Conservation (phyloP, 1,140 invertebrate genomes). For the Lordiphosa clarofinis region DNA sequence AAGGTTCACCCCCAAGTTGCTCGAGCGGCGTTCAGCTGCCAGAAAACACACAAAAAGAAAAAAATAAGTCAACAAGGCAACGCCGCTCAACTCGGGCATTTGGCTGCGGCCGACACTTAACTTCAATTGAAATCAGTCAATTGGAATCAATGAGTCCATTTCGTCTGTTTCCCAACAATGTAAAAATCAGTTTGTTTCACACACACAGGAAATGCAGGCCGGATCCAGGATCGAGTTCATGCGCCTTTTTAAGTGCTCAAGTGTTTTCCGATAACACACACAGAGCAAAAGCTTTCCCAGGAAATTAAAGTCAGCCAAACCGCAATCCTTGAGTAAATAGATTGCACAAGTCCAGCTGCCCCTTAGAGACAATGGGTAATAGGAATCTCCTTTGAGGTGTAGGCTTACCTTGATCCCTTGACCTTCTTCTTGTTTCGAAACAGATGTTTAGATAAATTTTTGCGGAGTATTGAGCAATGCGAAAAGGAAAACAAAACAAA, state of each 20-base stretch:
- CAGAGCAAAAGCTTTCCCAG: slow-evolving; percentile 62
- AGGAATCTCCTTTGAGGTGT: slow-evolving; percentile 43
- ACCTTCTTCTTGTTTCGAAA: slow-evolving; percentile 40
- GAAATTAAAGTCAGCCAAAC: slow-evolving; percentile 62
- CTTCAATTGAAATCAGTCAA: slow-evolving; percentile 78
- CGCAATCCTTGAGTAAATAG: slow-evolving; percentile 31
- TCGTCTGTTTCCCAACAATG: slow-evolving; percentile 78
- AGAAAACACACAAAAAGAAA: slow-evolving; percentile 1
- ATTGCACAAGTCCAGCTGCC: slow-evolving; percentile 37
- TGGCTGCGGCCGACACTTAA: slow-evolving; percentile 66
- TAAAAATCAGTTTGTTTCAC: slow-evolving; percentile 58
- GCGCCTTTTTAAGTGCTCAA: slow-evolving; percentile 76
- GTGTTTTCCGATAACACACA: slow-evolving; percentile 36
- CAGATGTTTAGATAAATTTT: slow-evolving; percentile 52
- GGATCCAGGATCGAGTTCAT: slow-evolving; percentile 52
- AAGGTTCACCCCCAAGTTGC: slow-evolving; percentile 53
- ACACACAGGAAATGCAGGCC: slow-evolving; percentile 30
- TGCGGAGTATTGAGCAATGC: slow-evolving; percentile 44
- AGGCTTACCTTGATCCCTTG: slow-evolving; percentile 53
- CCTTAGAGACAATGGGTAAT: slow-evolving; percentile 24
- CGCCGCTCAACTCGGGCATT: slow-evolving; percentile 46
- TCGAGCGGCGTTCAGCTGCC: slow-evolving; percentile 50
- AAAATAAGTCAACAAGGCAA: slow-evolving; percentile 58
- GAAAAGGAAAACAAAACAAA: slow-evolving; percentile 8
- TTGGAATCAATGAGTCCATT: slow-evolving; percentile 79